phyloP scores from a whole-genome alignment of 2,113 vertebrate species.

The Vicugna pacos region DNA sequence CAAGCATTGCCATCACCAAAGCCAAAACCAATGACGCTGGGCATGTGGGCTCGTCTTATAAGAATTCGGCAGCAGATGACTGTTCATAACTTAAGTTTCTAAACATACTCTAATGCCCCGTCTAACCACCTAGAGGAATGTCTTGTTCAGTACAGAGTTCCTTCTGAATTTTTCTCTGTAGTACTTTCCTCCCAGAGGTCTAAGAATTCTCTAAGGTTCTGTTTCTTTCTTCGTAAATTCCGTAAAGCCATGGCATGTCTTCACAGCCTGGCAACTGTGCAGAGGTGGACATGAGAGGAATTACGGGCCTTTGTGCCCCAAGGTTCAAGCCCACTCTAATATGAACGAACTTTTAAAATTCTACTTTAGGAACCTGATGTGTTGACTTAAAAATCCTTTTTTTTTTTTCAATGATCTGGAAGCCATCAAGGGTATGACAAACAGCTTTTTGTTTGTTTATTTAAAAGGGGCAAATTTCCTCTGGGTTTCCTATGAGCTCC shows the following conservation, averaged over 20 bases:
- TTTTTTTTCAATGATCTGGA: slow-evolving; percentile 9
- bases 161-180: not conserved
- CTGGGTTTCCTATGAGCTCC: not conserved
- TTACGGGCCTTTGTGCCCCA: not conserved
- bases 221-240: not conserved
- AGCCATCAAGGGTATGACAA: not conserved
- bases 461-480: not conserved
- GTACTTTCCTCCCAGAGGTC: not conserved
- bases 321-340: not conserved
- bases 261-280: not conserved
- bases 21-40: not conserved
- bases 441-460: not conserved
- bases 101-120: not conserved
- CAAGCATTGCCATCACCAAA: not conserved
- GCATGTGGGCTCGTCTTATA: not conserved
- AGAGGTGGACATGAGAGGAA: not conserved
- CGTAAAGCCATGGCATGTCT: not conserved
- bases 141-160: not conserved
- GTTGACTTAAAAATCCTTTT: not conserved
- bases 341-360: not conserved
- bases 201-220: not conserved
- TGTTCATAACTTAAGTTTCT: not conserved
- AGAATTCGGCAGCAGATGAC: not conserved
- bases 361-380: not conserved
- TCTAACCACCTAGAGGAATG: not conserved